Percentiles rank a stretch among this genome's conserved stretches.
Conservation (phyloP, 2,797 vertebrate genomes). For the Calcarius lapponicus region DNA sequence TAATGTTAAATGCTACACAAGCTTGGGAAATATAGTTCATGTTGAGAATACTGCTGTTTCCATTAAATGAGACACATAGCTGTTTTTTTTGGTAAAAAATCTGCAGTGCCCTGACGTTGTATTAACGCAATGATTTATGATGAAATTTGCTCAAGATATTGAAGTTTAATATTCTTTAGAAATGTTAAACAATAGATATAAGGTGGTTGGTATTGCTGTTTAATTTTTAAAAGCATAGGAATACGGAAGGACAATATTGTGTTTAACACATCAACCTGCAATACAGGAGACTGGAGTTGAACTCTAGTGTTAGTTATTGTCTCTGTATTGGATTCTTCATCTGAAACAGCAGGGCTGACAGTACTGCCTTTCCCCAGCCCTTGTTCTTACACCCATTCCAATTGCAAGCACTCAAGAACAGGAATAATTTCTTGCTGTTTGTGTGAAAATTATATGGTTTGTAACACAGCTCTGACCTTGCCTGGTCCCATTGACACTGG, state of each 20-base stretch:
- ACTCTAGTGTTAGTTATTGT: not conserved
- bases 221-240: not conserved
- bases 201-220: not conserved
- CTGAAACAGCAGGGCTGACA: not conserved
- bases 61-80: not conserved
- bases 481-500: rapidly evolving
- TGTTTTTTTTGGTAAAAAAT: not conserved
- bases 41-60: not conserved
- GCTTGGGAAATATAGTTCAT: not conserved
- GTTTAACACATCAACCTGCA: not conserved
- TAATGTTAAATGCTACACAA: not conserved
- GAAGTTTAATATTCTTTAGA: not conserved
- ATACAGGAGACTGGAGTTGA: not conserved
- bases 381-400: not conserved
- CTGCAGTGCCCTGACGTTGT: not conserved
- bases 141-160: not conserved
- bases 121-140: not conserved
- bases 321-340: not conserved
- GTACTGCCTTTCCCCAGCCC: not conserved
- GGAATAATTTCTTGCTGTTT: not conserved
- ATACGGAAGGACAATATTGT: not conserved
- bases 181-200: not conserved
- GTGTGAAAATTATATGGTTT: not conserved
- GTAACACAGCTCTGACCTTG: not conserved
- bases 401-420: not conserved